phyloP scores from a whole-genome alignment of 2,888 invertebrate species.

The Cabera pusaria region DNA sequence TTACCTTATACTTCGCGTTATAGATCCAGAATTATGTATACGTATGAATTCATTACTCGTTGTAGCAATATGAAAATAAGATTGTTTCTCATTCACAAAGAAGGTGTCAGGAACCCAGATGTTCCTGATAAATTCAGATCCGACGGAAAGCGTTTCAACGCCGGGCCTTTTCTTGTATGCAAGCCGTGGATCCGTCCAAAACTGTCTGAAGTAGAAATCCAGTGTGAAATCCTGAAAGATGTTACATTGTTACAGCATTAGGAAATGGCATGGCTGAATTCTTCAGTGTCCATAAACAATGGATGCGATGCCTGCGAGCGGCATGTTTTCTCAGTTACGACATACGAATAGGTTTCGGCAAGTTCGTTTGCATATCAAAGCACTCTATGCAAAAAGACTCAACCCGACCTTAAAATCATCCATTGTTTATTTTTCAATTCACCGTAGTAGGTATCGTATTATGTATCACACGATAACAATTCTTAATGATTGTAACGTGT shows the following conservation, averaged over 20 bases:
- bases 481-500: too few relatives aligned
- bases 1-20: conserved; percentile 97
- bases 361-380: too few relatives aligned
- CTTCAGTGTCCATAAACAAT: too few relatives aligned
- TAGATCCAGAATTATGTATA: conserved; percentile 96
- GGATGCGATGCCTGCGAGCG: too few relatives aligned
- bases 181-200: conserved; percentile 98
- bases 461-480: too few relatives aligned
- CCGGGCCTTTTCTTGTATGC: conserved; percentile 94
- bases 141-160: conserved; percentile 95
- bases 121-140: conserved; percentile 97
- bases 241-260: too few relatives aligned
- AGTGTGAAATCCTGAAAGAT: conserved; percentile 94
- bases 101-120: conserved; percentile 99
- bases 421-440: too few relatives aligned
- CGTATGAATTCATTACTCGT: conserved; percentile 99
- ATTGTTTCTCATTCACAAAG: conserved; percentile 99
- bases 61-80: conserved; percentile 99
- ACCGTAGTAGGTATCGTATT: too few relatives aligned
- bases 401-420: too few relatives aligned
- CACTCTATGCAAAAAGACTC: too few relatives aligned
- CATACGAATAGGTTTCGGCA: too few relatives aligned
- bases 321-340: too few relatives aligned
- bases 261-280: conserved; percentile 17
- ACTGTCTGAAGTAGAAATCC: conserved; percentile 99